Evolutionary conservation across 1,140 invertebrate species (phyloP).

Genomic region (Drosophila santomea): DNA sequence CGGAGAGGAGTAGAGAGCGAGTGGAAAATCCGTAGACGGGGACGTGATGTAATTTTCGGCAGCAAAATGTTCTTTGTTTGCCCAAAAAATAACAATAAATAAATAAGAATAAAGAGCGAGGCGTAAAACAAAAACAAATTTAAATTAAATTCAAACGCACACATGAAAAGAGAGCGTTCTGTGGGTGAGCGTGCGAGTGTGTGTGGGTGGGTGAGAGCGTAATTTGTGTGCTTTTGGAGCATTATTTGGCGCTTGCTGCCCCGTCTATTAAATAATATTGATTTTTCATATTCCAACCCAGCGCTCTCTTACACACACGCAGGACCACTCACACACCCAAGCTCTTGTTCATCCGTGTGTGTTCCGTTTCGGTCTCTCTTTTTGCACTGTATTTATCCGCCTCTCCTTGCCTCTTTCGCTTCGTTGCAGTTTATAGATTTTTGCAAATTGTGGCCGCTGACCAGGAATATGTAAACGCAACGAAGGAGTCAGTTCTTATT

Average conservation of each 20-base stretch:
- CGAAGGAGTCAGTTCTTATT: constrained; percentile 60
- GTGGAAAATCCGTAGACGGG: constrained; percentile 3
- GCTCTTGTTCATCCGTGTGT: constrained; percentile 40
- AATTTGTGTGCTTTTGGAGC: constrained; percentile 51
- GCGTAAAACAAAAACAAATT: constrained; percentile 72
- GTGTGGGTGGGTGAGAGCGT: constrained; percentile 26
- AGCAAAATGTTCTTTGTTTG: constrained; percentile 75
- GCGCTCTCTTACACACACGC: constrained; percentile 49
- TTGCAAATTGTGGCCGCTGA: constrained; percentile 76
- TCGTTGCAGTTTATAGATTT: constrained; percentile 84
- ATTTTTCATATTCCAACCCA: constrained; percentile 78
- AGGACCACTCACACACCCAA: constrained; percentile 34
- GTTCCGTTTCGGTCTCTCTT: constrained; percentile 66
- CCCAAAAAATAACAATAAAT: constrained; percentile 63
- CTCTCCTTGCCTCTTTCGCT: constrained; percentile 52
- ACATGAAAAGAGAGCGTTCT: neutral
- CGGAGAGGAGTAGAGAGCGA: constrained; percentile 8
- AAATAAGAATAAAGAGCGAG: constrained; percentile 69
- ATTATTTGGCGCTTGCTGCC: constrained; percentile 63
- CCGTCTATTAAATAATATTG: constrained; percentile 81
- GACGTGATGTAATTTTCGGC: constrained; percentile 72
- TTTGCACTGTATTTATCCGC: constrained; percentile 67
- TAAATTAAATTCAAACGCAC: constrained; percentile 65
- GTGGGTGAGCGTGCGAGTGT: constrained; percentile 8
- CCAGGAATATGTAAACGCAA: constrained; percentile 82